phyloP scores from a whole-genome alignment of 2,888 invertebrate genomes.

The Adelphocoris suturalis region DNA sequence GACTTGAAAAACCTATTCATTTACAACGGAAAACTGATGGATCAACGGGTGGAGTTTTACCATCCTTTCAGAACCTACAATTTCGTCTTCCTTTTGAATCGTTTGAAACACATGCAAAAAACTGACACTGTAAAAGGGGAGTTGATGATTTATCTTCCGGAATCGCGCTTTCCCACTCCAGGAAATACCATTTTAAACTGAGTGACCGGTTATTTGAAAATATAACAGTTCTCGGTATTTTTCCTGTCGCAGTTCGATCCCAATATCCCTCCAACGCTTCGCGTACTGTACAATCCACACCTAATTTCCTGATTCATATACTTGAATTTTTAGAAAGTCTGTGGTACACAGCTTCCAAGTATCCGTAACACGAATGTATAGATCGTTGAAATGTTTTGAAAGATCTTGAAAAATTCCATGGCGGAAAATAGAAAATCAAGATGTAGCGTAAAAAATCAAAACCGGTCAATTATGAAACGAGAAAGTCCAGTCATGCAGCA shows the following conservation, averaged over 20 bases:
- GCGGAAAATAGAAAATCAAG: too few species aligned
- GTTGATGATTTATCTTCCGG: slow-evolving; percentile 38
- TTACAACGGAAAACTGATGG: too few species aligned
- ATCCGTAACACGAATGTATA: too few species aligned
- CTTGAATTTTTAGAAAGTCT: too few species aligned
- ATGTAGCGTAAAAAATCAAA: too few species aligned
- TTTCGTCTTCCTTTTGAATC: neutral
- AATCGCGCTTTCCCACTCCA: neutral
- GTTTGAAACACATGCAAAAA: neutral
- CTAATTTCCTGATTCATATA: neutral
- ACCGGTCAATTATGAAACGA: too few species aligned
- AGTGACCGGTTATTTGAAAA: slow-evolving; percentile 54
- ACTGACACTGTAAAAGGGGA: neutral
- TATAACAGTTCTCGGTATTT: neutral
- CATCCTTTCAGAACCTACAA: neutral
- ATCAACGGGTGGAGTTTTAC: too few species aligned
- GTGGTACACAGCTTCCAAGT: too few species aligned
- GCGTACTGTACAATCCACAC: neutral
- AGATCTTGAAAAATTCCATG: too few species aligned
- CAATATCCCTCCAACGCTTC: neutral
- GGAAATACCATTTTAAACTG: slow-evolving; percentile 44
- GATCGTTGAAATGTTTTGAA: too few species aligned
- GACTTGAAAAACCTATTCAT: too few species aligned
- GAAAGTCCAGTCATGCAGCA: too few species aligned
- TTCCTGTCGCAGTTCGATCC: slow-evolving; percentile 1